Conservation (phyloP, 2,113 vertebrate genomes). For the Nannospalax galili region DNA sequence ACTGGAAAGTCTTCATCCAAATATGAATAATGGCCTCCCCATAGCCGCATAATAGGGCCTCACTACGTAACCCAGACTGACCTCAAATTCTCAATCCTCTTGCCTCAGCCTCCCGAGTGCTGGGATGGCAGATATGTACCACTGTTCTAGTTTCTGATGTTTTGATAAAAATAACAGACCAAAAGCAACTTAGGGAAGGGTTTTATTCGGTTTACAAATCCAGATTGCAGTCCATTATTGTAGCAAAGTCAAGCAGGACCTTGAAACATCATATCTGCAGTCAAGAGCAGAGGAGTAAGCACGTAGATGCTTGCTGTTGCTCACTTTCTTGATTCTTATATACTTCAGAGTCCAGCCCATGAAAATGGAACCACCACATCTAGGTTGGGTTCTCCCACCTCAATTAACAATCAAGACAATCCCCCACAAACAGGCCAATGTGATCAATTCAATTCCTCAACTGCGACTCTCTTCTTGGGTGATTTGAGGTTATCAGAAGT, state of each 20-base stretch:
- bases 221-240: neutral
- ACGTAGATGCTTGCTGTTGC: neutral
- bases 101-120: neutral
- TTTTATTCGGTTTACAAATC: neutral
- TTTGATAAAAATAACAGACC: neutral
- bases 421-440: accelerated
- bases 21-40: too few relatives aligned
- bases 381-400: too few relatives aligned
- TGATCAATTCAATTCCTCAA: neutral
- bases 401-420: neutral
- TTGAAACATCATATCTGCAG: neutral
- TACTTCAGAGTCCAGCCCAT: too few relatives aligned
- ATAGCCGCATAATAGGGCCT: too few relatives aligned
- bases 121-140: neutral
- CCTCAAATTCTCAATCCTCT: neutral
- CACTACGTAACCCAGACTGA: too few relatives aligned
- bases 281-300: too few relatives aligned
- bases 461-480: too few relatives aligned
- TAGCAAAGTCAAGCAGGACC: neutral
- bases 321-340: neutral
- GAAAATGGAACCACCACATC: neutral
- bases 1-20: too few relatives aligned
- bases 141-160: neutral
- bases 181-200: neutral
- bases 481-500: neutral